A percentile compares a stretch with the other conserved stretches of the same genome.
Evolutionary conservation across 1,140 invertebrate genomes (phyloP).

Genomic region (Nylanderia fulva): DNA sequence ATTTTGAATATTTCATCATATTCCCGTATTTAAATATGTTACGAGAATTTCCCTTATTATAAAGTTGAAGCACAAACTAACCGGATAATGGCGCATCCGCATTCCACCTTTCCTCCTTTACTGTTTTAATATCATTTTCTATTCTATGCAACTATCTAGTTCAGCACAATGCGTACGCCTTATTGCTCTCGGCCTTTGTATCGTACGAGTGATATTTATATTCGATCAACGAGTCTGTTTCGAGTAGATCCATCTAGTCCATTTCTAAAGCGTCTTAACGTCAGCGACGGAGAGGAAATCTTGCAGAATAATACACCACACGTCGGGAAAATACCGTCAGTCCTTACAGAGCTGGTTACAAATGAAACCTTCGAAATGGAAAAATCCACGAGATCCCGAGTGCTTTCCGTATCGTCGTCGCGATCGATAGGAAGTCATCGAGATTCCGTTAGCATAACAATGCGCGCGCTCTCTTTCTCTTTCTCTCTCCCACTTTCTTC

Average conservation of each 20-base stretch:
- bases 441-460: conserved; percentile 75
- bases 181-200: conserved; percentile 35
- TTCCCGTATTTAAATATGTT: too few relatives aligned
- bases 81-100: not conserved
- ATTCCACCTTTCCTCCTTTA: not conserved
- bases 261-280: conserved; percentile 51
- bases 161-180: conserved; percentile 32
- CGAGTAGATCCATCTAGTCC: conserved; percentile 51
- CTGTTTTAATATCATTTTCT: conserved; percentile 16
- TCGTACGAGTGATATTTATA: conserved; percentile 58
- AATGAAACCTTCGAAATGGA: conserved; percentile 61
- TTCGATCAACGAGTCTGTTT: conserved; percentile 57
- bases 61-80: conserved; percentile 31
- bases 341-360: conserved; percentile 53
- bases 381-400: conserved; percentile 64
- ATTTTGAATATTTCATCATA: not conserved
- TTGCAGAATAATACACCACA: conserved; percentile 54
- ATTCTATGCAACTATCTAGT: not conserved
- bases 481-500: conserved; percentile 34
- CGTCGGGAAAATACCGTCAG: conserved; percentile 46
- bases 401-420: conserved; percentile 62
- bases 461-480: conserved; percentile 13
- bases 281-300: conserved; percentile 19
- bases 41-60: not conserved
- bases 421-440: conserved; percentile 73